Evolutionary conservation across 2,797 vertebrate species (phyloP).

Genomic region (Pangasius krempfi): DNA sequence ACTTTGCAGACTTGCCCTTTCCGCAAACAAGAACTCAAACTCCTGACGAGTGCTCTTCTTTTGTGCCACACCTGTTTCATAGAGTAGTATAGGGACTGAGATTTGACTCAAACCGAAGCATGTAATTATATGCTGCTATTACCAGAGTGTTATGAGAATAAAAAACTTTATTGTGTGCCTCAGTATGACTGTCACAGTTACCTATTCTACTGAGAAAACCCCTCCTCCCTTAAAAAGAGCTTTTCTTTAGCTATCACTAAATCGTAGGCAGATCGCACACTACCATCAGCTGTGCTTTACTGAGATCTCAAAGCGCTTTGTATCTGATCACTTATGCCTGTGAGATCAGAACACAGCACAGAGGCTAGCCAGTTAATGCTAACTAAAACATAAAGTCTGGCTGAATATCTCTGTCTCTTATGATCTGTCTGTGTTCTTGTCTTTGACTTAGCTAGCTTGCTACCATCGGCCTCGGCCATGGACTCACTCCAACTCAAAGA

Average conservation of each 20-base stretch:
- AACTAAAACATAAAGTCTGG: neutral
- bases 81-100: neutral
- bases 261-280: neutral
- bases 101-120: neutral
- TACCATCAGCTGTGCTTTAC: neutral
- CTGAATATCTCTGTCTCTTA: neutral
- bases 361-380: no score
- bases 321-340: neutral
- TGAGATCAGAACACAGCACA: neutral
- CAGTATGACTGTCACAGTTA: neutral
- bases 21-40: neutral
- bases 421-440: neutral
- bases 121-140: conserved; percentile 2
- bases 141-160: neutral
- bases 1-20: neutral
- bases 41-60: neutral
- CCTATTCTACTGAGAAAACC: neutral
- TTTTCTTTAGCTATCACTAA: neutral
- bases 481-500: conserved; percentile 1
- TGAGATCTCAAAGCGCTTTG: neutral
- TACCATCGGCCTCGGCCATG: neutral
- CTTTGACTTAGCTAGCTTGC: neutral
- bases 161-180: neutral
- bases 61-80: neutral
- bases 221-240: neutral